Conservation (phyloP, 2,888 invertebrate species). For the Andrena flavipes region DNA sequence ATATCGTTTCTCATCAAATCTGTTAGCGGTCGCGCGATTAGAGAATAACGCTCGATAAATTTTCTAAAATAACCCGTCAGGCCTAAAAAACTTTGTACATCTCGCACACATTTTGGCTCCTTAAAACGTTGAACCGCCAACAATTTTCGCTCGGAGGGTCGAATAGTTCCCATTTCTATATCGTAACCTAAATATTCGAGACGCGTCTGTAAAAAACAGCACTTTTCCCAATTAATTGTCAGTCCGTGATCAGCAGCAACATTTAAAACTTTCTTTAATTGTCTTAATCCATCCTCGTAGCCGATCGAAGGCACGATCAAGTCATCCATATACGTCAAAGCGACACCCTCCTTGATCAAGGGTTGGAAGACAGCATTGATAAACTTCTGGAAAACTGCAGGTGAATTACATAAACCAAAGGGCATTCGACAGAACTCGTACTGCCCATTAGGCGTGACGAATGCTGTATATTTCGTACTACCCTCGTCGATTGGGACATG, state of each 20-base stretch:
- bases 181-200: conserved; percentile 6
- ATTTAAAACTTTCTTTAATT: neutral
- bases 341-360: conserved; percentile 26
- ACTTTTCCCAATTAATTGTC: conserved; percentile 24
- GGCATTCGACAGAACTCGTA: conserved; percentile 59
- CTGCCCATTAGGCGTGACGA: neutral
- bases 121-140: conserved; percentile 59
- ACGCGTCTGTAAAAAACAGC: neutral
- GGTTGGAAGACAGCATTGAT: conserved; percentile 54
- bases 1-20: conserved; percentile 58
- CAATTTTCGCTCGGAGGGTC: conserved; percentile 44
- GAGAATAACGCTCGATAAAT: conserved; percentile 56
- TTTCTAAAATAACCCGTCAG: conserved; percentile 64
- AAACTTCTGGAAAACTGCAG: conserved; percentile 50
- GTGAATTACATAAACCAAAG: too few relatives aligned
- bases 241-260: neutral
- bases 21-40: conserved; percentile 72
- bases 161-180: conserved; percentile 8
- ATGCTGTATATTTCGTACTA: neutral
- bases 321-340: conserved; percentile 5
- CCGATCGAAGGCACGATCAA: conserved; percentile 6
- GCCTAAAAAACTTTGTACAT: conserved; percentile 51
- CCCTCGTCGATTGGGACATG: neutral
- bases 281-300: neutral
- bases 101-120: neutral